A percentile compares a stretch with the other conserved stretches of the same genome.
These are phyloP conservation scores for Nudaria mundana DNA, from an alignment of 2,888 invertebrate species.

Conservation along the genomic window DNA sequence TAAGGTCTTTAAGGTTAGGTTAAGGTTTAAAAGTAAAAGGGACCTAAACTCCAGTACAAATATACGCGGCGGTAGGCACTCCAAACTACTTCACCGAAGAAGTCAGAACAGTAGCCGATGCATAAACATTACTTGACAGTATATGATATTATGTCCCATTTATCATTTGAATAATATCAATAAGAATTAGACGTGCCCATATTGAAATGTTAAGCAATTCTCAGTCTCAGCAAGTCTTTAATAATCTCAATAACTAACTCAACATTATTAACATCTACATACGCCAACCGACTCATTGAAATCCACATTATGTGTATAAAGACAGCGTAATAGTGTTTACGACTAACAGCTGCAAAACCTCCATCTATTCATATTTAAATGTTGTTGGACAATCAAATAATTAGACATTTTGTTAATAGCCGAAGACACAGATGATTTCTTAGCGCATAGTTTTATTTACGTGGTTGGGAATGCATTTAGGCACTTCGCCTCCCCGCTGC, in stretches of 20 bases:
- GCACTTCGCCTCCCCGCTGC: no score
- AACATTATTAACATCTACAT: slow-evolving; percentile 25
- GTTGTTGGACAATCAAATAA: slow-evolving; percentile 2
- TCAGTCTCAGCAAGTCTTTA: slow-evolving; percentile 14
- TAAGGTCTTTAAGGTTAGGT: no score
- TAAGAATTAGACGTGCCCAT: background rate
- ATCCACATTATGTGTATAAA: slow-evolving; percentile 41
- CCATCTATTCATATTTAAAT: slow-evolving; percentile 18
- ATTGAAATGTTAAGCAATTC: slow-evolving; percentile 6
- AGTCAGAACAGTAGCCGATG: no score
- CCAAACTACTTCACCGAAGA: no score
- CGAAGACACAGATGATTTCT: background rate
- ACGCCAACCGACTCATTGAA: slow-evolving; percentile 35
- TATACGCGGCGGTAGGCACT: no score
- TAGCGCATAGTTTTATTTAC: background rate
- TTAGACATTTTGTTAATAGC: background rate
- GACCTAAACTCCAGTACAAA: no score
- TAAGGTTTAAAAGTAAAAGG: no score
- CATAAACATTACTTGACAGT: no score
- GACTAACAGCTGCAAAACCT: slow-evolving; percentile 41
- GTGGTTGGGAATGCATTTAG: no score
- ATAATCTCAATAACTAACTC: slow-evolving; percentile 19
- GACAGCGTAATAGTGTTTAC: slow-evolving; percentile 55
- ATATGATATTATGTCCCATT: slow-evolving; percentile 3
- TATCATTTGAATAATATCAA: background rate